Base-by-base conservation (phyloP, 2,888 invertebrate genomes). In the Plebejus anna region DNA sequence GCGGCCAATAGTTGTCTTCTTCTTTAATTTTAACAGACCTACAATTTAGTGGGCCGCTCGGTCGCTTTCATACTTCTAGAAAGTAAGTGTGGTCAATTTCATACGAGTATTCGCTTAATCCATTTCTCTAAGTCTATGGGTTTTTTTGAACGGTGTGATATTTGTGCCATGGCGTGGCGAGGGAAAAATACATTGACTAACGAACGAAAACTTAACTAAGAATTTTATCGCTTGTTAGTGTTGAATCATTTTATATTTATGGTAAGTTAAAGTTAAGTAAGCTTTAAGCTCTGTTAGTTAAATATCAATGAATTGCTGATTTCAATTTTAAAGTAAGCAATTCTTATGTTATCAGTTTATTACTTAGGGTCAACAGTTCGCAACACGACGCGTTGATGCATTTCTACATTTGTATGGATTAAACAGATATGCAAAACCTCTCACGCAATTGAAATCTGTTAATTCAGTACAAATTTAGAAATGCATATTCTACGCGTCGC, bases 211-310 rank as follows among this genome's bases (percentile, higher is more conserved):
- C 32, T 61, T 32, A 36, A 66, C 16, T 66, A 66, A 66, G 66
- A 66, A 66, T 66, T 66, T 66, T 66, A 66, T 66, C 66, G 66
- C 66, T 66, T 66, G 66, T 66, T 66, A 66, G 32, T 66, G 66
- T 66, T 66, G 32, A 32, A 66, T 13, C 32, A 66, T 66, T 66
- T 66, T 66, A 66, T 66, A 66, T 66, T 66, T 36, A 36, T 32
- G 66, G 66, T 66, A 66, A 66, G 16, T 66, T 36, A 36, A 66
- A 16, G 32, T 66, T 66, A 66, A 32, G 13, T 13, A 61, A 61
- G 61, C 61, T 61, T 28, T 61, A 61, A 61, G 61, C 61, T 61
- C 11, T 11, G 9, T 66, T 66, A 13, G 13, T 66, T 66, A 66
- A 32, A 32, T 66, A 36, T 36, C 22, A 66, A 66, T 32, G 9